Conservation (phyloP, 2,888 invertebrate genomes). For the Fissipunctia ypsillon region DNA sequence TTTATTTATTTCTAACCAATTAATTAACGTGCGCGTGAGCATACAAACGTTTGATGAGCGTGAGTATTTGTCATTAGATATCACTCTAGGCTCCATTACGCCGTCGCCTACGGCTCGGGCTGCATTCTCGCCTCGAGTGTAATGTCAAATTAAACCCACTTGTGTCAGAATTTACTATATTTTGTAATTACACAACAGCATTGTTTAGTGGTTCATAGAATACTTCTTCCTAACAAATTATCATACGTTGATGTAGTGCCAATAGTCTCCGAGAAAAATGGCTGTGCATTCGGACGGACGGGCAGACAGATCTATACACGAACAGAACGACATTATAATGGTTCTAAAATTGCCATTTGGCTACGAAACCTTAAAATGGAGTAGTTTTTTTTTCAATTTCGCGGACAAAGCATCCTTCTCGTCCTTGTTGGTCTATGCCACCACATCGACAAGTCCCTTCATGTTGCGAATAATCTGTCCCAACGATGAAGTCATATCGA, state of each 20-base stretch:
- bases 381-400: background rate
- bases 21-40: too few species aligned
- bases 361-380: background rate
- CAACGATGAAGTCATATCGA: background rate
- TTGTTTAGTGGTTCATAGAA: background rate
- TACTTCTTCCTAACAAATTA: background rate
- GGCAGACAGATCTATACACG: background rate
- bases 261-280: background rate
- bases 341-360: background rate
- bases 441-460: background rate
- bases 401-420: background rate
- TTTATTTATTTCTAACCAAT: too few species aligned
- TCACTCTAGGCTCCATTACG: background rate
- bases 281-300: too few species aligned
- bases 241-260: background rate
- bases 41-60: too few species aligned
- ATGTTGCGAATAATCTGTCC: conserved; percentile 6
- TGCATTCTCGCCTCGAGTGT: background rate
- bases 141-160: background rate
- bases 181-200: background rate
- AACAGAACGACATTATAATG: background rate
- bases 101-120: background rate
- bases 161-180: background rate
- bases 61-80: background rate
- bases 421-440: background rate